Conservation (phyloP, 2,797 vertebrate species). For the Buphagus erythrorhynchus region DNA sequence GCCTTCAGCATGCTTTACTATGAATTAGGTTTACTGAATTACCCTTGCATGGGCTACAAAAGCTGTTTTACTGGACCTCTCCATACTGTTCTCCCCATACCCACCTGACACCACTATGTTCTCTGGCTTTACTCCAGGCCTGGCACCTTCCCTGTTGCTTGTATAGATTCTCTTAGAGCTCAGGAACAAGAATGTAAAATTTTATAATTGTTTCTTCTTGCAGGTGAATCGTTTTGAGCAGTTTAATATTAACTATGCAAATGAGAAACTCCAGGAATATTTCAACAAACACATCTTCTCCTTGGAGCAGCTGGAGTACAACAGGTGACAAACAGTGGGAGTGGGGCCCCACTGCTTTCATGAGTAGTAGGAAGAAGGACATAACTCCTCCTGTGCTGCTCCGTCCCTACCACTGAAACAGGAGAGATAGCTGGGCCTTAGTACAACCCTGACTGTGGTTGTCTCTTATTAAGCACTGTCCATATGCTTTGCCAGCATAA, state of each 20-base stretch:
- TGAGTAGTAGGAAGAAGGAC: neutral
- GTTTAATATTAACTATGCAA: conserved; percentile 94
- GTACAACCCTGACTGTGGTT: neutral
- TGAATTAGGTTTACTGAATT: neutral
- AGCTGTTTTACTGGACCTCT: neutral
- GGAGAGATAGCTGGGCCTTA: neutral
- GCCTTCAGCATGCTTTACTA: neutral
- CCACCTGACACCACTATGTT: neutral
- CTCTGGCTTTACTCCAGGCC: neutral
- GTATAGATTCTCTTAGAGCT: neutral
- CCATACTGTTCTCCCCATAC: neutral
- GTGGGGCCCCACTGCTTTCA: neutral
- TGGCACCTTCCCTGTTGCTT: neutral
- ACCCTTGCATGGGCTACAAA: neutral
- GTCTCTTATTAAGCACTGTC: neutral
- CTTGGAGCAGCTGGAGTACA: conserved; percentile 91
- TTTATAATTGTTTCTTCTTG: conserved; percentile 22
- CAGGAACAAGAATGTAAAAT: neutral
- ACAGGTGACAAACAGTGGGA: conserved; percentile 76
- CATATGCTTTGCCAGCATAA: neutral
- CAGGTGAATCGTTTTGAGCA: conserved; percentile 93
- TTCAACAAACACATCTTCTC: conserved; percentile 97
- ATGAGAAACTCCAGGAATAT: conserved; percentile 93
- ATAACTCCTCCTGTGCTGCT: neutral
- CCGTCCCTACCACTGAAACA: neutral